Conservation (phyloP, 2,797 vertebrate species). For the Liparis tanakae region DNA sequence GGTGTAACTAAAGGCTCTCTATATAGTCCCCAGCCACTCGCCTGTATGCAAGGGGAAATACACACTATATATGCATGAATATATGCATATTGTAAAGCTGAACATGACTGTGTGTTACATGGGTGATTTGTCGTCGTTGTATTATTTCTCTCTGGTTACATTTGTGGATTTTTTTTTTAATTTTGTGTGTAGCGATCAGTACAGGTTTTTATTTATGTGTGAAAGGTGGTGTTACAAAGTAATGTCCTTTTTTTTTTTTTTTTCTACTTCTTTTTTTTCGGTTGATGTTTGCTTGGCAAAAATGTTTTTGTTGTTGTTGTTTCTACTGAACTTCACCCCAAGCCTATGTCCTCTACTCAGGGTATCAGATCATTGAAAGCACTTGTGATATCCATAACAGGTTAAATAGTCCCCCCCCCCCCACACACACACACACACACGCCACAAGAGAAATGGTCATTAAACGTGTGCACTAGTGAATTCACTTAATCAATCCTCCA, state of each 20-base stretch:
- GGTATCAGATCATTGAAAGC: constrained; percentile 78
- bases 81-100: constrained; percentile 83
- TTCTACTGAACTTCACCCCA: constrained; percentile 77
- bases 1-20: constrained; percentile 72
- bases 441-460: constrained; percentile 11
- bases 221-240: constrained; percentile 71
- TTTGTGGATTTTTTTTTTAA: constrained; percentile 65
- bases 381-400: constrained; percentile 77
- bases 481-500: constrained; percentile 15
- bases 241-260: constrained; percentile 38
- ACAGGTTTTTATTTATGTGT: constrained; percentile 81
- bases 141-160: constrained; percentile 70
- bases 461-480: constrained; percentile 14
- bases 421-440: background rate
- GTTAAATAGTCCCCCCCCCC: constrained; percentile 28
- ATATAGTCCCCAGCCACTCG: constrained; percentile 69
- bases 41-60: constrained; percentile 78
- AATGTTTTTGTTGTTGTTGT: constrained; percentile 34
- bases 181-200: constrained; percentile 65
- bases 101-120: constrained; percentile 75
- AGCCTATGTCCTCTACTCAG: constrained; percentile 82
- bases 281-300: constrained; percentile 65
- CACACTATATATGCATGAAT: constrained; percentile 80
- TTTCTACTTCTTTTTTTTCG: constrained; percentile 34
- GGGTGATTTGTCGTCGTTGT: constrained; percentile 59